Evolutionary conservation across 92 coral and sea anemone species (phyloP), one percentile per base, ranked within the genome.

Genomic region (Palythoa heliodiscus): DNA sequence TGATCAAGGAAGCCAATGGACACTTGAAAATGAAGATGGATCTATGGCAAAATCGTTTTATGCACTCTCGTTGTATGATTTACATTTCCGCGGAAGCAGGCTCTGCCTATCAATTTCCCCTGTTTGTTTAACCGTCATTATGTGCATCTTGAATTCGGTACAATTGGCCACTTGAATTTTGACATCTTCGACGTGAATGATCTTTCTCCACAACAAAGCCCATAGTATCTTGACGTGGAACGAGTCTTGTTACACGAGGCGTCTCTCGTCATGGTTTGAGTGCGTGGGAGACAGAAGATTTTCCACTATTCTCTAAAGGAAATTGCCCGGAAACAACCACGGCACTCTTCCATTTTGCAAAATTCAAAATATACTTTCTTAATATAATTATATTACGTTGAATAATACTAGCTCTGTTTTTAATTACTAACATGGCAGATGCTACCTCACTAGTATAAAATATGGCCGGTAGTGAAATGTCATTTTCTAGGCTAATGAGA

Each of bases 151-250:
- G 84, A 80, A 80, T 80, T 67, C 57, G 73, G 84, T 52, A 80
- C 84, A 80, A 80, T 80, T 80, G 84, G 17, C 84, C 84, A 80
- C 84, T 80, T 80, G 84, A 80, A 52, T 80, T 80, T 64, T 80
- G 84, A 80, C 73, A 80, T 80, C 39, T 80, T 53, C 72, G 23
- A 70, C 66, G 43, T 48, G 73, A 64, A 66, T 80, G 52, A 24
- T n/a, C 39, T 39, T 68, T 66, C 53, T 68, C 4, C 74, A 47
- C 84, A 80, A 80, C 84, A 80, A 80, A 64, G 84, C 13, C 12
- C 22, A n/a, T 35, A 38, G 25, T 20, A 9, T 35, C 54, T 43
- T 80, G 74, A 67, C 74, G 84, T 80, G 74, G 60, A 48, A 9
- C 64, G 2, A 22, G 47, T 20, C 50, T 68, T 11, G 72, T 66